A percentile compares a stretch with the other conserved stretches of the same genome.
Evolutionary conservation across 2,888 invertebrate species (phyloP).

Genomic region (Leucozona laternaria): DNA sequence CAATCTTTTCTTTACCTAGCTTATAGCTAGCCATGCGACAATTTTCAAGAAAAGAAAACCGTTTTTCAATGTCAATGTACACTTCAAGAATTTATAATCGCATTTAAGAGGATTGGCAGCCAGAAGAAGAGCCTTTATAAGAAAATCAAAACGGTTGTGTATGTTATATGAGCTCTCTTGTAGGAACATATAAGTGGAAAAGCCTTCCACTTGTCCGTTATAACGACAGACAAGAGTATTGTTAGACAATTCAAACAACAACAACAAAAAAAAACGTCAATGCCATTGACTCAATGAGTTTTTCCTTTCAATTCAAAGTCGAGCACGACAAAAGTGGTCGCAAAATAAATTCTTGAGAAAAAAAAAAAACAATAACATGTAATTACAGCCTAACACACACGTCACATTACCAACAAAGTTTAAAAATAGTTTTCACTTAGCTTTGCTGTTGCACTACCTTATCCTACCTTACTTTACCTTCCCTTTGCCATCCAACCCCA

Average conservation of each 20-base stretch:
- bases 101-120: constrained; percentile 66
- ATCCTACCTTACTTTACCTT: neutral
- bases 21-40: constrained; percentile 20
- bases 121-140: neutral
- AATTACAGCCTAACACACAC: constrained; percentile 51
- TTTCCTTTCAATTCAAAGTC: constrained; percentile 71
- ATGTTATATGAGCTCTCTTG: constrained; percentile 62
- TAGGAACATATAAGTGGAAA: constrained; percentile 18
- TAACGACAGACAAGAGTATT: constrained; percentile 53
- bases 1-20: neutral
- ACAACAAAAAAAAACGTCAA: constrained; percentile 31
- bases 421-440: constrained; percentile 23
- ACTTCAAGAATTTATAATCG: constrained; percentile 71
- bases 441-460: no score
- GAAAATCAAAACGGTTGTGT: constrained; percentile 44
- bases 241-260: constrained; percentile 31
- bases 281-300: constrained; percentile 65
- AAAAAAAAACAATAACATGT: constrained; percentile 12
- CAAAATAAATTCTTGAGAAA: constrained; percentile 39
- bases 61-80: constrained; percentile 73
- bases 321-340: constrained; percentile 30
- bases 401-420: constrained; percentile 26
- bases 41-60: constrained; percentile 36
- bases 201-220: constrained; percentile 64
- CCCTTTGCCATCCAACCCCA: neutral